Evolutionary conservation across 2,113 vertebrate genomes (phyloP), one percentile per base, ranked within the genome.

Genomic region (Lophochroa leadbeateri): DNA sequence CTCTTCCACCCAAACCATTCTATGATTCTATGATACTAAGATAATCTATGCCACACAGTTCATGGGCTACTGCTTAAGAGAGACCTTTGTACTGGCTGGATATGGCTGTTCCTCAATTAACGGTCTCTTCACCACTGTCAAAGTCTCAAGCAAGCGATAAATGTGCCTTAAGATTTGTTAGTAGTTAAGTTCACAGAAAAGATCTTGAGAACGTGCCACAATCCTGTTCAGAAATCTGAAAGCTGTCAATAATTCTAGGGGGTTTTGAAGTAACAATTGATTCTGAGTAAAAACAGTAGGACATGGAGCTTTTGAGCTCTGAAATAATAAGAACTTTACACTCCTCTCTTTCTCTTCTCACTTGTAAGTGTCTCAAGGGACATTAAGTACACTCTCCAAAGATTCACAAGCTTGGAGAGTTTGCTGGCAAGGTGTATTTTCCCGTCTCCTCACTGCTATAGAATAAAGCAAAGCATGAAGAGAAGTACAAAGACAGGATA

Each of bases 321-420:
- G 83, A 83, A 81, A 90, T 67, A 86, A 65, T 70, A 74, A 92
- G 60, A 78, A 80, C 25, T 92, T 83, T 90, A 78, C 49, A 77
- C 24, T 82, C 63, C 27, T 77, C 14, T 79, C 60, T 75, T 87
- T 94, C 57, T 94, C 57, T 91, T 65, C 67, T 87, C n/a, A n/a
- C 78, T 94, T 92, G 24, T 78, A 95, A 87, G 25, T 80, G 33
- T 71, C 92, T 96, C 84, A 49, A 78, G 91, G 86, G 63, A 91
- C 50, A 80, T 67, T 93, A 96, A 96, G 96, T 96, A 88, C 71
- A 84, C 50, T 83, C 60, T 96, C 75, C 71, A 92, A 83, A 94
- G 71, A 88, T 70, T 76, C 60, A 88, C 71, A 84, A 44, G 37
- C 52, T 96, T 78, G 71, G 65, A 55, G 50, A 72, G 37, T 57